A percentile compares a stretch with the other conserved stretches of the same genome.
phyloP scores from a whole-genome alignment of 2,797 vertebrate species.

The Glossophaga mutica region DNA sequence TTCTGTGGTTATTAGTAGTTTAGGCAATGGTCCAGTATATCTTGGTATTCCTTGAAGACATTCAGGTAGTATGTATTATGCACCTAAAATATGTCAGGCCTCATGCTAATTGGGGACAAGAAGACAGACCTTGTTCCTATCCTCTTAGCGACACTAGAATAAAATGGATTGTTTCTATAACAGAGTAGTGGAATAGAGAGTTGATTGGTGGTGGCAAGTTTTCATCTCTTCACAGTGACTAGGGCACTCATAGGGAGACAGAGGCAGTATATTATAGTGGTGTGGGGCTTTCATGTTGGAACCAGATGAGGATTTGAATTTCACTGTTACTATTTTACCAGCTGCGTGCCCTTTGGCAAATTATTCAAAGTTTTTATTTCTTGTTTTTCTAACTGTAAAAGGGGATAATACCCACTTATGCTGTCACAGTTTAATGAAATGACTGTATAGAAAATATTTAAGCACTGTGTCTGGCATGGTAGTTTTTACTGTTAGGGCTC shows the following conservation, averaged over 20 bases:
- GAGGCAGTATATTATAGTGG: background rate
- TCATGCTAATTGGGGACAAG: background rate
- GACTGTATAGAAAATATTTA: background rate
- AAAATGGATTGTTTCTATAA: background rate
- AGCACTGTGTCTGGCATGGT: background rate
- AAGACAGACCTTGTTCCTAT: background rate
- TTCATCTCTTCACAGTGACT: background rate
- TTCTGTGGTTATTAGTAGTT: background rate
- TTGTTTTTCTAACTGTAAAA: background rate
- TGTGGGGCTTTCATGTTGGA: background rate
- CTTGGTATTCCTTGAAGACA: background rate
- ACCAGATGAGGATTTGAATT: background rate
- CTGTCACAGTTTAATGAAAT: conserved; percentile 2
- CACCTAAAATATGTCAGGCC: background rate
- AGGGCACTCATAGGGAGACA: background rate
- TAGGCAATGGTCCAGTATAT: background rate
- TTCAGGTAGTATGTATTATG: background rate
- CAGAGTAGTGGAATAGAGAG: background rate
- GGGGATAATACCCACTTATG: background rate
- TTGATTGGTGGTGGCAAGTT: background rate
- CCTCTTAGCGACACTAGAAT: background rate
- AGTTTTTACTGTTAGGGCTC: background rate
- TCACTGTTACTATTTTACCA: background rate
- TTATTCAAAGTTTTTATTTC: background rate
- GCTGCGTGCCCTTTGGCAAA: background rate